phyloP scores from a whole-genome alignment of 2,797 vertebrate genomes.

The Thripadectes ignobilis region DNA sequence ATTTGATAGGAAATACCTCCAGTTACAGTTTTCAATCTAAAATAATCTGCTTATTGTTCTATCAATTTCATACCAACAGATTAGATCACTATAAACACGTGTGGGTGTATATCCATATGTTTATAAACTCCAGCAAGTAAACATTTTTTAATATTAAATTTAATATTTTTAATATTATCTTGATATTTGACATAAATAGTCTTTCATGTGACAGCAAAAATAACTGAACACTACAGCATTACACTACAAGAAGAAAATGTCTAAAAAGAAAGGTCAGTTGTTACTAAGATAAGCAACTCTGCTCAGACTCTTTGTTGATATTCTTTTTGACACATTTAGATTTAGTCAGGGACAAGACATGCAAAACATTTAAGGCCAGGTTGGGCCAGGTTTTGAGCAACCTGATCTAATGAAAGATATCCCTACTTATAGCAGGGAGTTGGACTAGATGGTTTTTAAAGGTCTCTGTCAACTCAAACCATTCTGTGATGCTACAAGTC shows the following conservation, averaged over 20 bases:
- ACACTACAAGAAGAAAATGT: not conserved
- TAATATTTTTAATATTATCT: not conserved
- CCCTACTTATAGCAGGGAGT: not conserved
- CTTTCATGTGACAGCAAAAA: not conserved
- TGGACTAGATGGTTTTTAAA: not conserved
- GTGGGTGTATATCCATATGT: not conserved
- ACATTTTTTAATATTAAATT: too few relatives aligned
- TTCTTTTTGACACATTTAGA: not conserved
- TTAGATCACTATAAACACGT: not conserved
- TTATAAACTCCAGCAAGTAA: not conserved
- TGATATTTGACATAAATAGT: not conserved
- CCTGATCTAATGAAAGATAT: not conserved
- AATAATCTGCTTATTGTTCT: not conserved
- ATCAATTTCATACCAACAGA: not conserved
- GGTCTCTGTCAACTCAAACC: not conserved
- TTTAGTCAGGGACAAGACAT: not conserved
- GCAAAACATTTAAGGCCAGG: not conserved
- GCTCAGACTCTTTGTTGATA: not conserved
- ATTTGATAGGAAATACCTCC: not conserved
- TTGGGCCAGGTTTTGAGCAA: not conserved
- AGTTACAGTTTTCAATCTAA: not conserved
- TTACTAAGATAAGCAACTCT: not conserved
- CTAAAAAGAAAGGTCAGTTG: not conserved
- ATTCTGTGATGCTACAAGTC: not conserved
- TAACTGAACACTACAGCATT: not conserved